These are phyloP conservation scores for Drosophila equinoxialis DNA, from an alignment of 1,140 invertebrate genomes.

Conservation along the genomic window DNA sequence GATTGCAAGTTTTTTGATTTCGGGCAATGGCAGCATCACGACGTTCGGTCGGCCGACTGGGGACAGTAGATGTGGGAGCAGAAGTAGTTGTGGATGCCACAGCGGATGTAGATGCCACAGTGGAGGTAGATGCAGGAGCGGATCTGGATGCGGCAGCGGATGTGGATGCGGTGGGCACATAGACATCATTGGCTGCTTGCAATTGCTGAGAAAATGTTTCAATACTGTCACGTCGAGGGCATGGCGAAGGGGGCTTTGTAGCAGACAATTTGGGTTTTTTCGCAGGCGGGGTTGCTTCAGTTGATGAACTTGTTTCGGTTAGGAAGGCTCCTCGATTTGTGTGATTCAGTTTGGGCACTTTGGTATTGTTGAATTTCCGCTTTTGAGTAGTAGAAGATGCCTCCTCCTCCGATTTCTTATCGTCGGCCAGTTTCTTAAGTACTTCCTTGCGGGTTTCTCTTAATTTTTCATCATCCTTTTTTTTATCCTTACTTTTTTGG, in stretches of 20 bases:
- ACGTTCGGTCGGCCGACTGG: constrained; percentile 35
- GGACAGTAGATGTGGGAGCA: background rate
- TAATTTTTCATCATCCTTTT: constrained; percentile 32
- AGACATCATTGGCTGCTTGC: constrained; percentile 17
- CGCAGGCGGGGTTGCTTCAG: constrained; percentile 14
- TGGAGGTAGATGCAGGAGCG: background rate
- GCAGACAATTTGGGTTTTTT: constrained; percentile 37
- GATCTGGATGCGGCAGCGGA: background rate
- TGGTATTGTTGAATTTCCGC: constrained; percentile 33
- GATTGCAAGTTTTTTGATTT: constrained; percentile 64
- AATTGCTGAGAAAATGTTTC: constrained; percentile 49
- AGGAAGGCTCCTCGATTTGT: constrained; percentile 71
- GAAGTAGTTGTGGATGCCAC: background rate
- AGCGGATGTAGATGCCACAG: background rate
- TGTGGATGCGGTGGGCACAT: background rate
- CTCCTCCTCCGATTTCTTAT: constrained; percentile 15
- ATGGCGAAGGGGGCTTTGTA: background rate
- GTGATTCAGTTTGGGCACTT: constrained; percentile 37
- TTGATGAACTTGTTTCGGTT: constrained; percentile 25
- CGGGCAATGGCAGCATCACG: constrained; percentile 47
- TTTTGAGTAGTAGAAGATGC: background rate
- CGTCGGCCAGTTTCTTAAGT: constrained; percentile 54
- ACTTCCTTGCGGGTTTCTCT: constrained; percentile 63
- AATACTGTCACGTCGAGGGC: constrained; percentile 26
- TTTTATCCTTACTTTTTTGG: constrained; percentile 56